phyloP scores from a whole-genome alignment of 2,113 vertebrate species.

The Cheirogaleus medius region DNA sequence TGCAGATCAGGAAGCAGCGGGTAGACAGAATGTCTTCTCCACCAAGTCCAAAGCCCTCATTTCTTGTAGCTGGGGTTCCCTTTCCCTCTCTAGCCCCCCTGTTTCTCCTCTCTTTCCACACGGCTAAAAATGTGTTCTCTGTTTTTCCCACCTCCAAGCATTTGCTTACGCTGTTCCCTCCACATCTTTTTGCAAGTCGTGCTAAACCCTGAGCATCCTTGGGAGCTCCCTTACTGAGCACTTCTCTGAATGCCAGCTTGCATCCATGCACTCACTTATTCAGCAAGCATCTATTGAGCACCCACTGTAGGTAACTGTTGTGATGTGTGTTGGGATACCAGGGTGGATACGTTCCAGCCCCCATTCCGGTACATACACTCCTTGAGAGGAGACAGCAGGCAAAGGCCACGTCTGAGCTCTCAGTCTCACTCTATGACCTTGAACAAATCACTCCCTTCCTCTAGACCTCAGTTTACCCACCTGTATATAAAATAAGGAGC shows the following conservation, averaged over 20 bases:
- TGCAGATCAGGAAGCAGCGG: neutral
- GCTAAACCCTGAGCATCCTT: neutral
- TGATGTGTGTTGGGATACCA: neutral
- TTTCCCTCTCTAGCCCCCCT: rapidly evolving
- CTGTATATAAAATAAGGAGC: neutral
- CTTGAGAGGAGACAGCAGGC: neutral
- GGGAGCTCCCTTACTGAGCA: neutral
- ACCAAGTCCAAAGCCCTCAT: rapidly evolving
- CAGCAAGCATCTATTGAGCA: neutral
- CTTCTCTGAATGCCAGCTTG: neutral
- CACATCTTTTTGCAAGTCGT: neutral
- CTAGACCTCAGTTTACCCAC: neutral
- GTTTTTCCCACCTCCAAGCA: neutral
- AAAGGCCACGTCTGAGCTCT: neutral
- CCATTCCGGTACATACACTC: neutral
- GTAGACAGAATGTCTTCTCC: neutral
- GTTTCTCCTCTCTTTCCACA: too few relatives aligned
- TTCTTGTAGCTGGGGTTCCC: neutral
- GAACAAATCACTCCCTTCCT: neutral
- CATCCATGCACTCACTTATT: neutral
- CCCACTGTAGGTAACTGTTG: neutral
- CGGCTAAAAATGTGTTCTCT: neutral
- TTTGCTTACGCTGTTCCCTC: neutral
- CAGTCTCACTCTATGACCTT: neutral
- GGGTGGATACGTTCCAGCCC: too few relatives aligned